Evolutionary conservation across 2,888 invertebrate species (phyloP), one percentile per base, ranked within the genome.

Genomic region (Agrochola lychnidis): DNA sequence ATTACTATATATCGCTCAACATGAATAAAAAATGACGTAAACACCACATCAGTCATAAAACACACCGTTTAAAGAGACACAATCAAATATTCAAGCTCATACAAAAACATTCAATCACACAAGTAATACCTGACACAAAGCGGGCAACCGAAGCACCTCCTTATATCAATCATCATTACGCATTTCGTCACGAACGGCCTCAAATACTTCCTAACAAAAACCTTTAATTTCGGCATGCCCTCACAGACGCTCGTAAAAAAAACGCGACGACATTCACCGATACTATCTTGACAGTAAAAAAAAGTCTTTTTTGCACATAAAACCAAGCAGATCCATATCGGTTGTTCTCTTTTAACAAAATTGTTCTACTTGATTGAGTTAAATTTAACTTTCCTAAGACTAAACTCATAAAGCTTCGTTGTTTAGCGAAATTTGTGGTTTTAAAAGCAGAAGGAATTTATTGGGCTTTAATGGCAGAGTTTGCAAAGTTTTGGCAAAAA

Each of bases 231-330:
- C 75, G 66, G 77, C 85, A 69, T 84, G 85, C 83, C 81, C 81
- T 76, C 79, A 83, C 83, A 78, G 82, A 74, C 76, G 63, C 74
- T 88, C 90, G 88, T 92, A 92, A 92, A 91, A 91, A 90, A 88
- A 89, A 87, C 90, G 84, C 83, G 80, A 78, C 75, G 87, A 87
- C 87, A 89, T 90, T 90, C 77, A 53, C 82, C 85, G 88, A 90
- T 90, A 87, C 89, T 90, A 91, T 91, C 89, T 84, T 73, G 70
- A 83, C 88, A 87, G 89, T 90, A 91, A 78, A 91, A 89, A 89
- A 90, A 90, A 89, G 82, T 82, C 79, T 30, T 83, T 84, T 78
- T 83, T 82, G 77, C 83, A 87, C 86, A 83, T 89, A 89, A 89
- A 90, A 86, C 70, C 81, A 76, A 51, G 72, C 70, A 90, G 91